These are phyloP conservation scores for Nasonia giraulti DNA, from an alignment of 1,140 invertebrate genomes.

Conservation along the genomic window DNA sequence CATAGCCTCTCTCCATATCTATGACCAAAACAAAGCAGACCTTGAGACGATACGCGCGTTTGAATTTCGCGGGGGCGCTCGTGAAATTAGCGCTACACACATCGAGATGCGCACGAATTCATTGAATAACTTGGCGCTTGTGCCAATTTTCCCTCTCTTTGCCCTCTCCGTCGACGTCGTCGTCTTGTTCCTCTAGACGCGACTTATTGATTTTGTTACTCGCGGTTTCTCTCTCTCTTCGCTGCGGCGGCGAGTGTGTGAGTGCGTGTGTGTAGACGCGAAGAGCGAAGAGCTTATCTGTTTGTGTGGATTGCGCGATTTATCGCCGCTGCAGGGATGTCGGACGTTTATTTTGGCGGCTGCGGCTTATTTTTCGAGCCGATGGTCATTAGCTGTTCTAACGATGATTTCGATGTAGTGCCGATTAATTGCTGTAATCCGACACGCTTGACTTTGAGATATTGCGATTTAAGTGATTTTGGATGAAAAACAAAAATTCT, in stretches of 20 bases:
- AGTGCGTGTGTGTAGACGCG: neutral
- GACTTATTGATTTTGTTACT: conserved; percentile 38
- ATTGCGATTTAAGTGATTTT: too few relatives aligned
- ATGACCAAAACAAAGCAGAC: conserved; percentile 24
- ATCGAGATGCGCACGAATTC: neutral
- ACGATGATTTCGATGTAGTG: neutral
- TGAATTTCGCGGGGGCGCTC: neutral
- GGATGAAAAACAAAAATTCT: too few relatives aligned
- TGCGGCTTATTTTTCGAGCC: neutral
- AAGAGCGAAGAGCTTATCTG: neutral
- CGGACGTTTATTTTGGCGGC: neutral
- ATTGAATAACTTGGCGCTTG: neutral
- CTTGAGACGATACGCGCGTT: conserved; percentile 2
- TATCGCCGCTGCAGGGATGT: neutral
- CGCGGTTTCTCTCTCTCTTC: neutral
- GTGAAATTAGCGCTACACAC: neutral
- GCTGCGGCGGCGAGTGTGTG: neutral
- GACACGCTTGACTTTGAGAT: too few relatives aligned
- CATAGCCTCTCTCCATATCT: neutral
- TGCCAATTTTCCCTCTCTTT: conserved; percentile 25
- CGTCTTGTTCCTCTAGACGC: conserved; percentile 28
- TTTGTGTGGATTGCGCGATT: neutral
- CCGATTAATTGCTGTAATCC: too few relatives aligned
- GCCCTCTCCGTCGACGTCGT: neutral
- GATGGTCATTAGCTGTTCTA: neutral